Evolutionary conservation across 2,113 vertebrate genomes (phyloP).

Genomic region (Delphinus delphis): DNA sequence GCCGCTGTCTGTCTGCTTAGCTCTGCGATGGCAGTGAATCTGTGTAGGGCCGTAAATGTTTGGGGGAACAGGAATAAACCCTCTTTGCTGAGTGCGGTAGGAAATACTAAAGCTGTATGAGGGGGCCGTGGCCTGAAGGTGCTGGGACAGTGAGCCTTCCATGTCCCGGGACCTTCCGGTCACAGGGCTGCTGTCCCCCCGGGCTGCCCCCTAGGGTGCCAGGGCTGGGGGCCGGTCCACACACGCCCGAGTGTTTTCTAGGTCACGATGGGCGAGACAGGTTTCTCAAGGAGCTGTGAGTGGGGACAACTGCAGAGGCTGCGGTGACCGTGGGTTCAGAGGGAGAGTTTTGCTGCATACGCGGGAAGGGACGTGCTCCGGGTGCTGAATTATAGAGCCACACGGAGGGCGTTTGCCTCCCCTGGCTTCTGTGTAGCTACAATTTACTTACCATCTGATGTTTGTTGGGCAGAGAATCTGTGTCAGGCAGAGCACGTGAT

Average conservation of each 20-base stretch:
- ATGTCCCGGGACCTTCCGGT: rapidly evolving
- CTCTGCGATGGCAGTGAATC: too few relatives aligned
- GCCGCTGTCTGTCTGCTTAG: background rate
- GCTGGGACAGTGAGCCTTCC: rapidly evolving
- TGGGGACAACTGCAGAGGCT: rapidly evolving
- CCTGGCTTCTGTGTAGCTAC: rapidly evolving
- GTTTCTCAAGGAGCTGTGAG: background rate
- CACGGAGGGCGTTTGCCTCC: rapidly evolving
- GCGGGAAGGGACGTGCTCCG: rapidly evolving
- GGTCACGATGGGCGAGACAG: background rate
- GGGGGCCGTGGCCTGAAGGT: too few relatives aligned
- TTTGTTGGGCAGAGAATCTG: rapidly evolving
- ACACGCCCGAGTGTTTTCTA: rapidly evolving
- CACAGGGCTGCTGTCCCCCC: too few relatives aligned
- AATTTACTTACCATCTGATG: rapidly evolving
- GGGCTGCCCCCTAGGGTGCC: background rate
- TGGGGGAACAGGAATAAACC: background rate
- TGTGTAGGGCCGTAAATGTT: too few relatives aligned
- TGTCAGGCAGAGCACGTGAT: rapidly evolving
- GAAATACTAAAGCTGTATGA: background rate
- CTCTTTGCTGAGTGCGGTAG: background rate
- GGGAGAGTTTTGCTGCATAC: rapidly evolving
- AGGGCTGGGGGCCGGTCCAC: rapidly evolving
- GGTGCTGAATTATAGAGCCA: background rate
- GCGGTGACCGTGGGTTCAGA: background rate